These are phyloP conservation scores for Pseudochromis fuscus DNA, from an alignment of 2,797 vertebrate species.

Conservation along the genomic window DNA sequence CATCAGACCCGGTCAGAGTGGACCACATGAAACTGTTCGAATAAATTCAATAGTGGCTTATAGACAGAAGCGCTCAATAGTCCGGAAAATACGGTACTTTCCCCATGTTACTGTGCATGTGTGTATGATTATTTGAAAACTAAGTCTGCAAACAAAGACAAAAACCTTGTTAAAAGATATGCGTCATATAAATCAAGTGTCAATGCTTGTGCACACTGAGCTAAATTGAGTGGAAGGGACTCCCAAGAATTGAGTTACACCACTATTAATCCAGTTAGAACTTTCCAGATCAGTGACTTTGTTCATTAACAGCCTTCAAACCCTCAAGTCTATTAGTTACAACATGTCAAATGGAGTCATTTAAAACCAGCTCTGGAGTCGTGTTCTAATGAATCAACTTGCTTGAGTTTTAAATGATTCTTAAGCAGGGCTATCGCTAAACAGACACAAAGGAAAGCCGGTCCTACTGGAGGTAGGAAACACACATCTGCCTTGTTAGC, in stretches of 20 bases:
- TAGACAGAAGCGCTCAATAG: too few species aligned
- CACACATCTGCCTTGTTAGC: constrained; percentile 5
- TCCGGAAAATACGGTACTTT: too few species aligned
- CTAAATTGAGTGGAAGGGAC: constrained; percentile 75
- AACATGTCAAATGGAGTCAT: constrained; percentile 74
- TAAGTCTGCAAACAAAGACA: constrained; percentile 41
- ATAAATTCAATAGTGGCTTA: too few species aligned
- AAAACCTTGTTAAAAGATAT: constrained; percentile 70
- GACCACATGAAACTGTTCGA: too few species aligned
- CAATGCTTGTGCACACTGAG: constrained; percentile 59
- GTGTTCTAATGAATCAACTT: constrained; percentile 69
- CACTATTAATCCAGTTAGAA: constrained; percentile 78
- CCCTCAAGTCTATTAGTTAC: constrained; percentile 72
- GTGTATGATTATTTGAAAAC: constrained; percentile 19
- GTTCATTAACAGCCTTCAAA: constrained; percentile 79
- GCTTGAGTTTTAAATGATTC: constrained; percentile 63
- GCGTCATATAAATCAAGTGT: constrained; percentile 71
- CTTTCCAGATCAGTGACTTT: constrained; percentile 75
- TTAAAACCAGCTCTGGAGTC: constrained; percentile 65
- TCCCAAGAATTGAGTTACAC: constrained; percentile 68
- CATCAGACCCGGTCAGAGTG: too few species aligned
- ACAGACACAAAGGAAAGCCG: constrained; percentile 19
- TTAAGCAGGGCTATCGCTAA: constrained; percentile 39
- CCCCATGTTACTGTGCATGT: constrained; percentile 9
- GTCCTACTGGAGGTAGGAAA: constrained; percentile 5